Evolutionary conservation across 1,140 invertebrate genomes (phyloP).

Genomic region (Armadillidium nasatum): DNA sequence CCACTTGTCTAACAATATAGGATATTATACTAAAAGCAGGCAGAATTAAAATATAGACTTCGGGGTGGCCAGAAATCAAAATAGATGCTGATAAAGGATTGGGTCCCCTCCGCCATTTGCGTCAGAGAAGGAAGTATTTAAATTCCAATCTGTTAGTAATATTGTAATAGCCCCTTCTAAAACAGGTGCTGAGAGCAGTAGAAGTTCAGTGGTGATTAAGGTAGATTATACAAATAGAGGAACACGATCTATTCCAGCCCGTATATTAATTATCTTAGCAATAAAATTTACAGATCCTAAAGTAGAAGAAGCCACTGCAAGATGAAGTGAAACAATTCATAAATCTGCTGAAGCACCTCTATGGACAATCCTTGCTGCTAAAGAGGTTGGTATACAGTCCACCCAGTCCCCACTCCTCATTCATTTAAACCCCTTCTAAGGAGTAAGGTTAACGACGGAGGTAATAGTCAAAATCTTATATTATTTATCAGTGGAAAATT

Average conservation of each 20-base stretch:
- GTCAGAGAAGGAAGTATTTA: conserved; percentile 55
- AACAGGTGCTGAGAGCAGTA: too few relatives aligned
- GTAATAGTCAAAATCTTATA: conserved; percentile 69
- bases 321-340: conserved; percentile 48
- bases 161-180: too few relatives aligned
- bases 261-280: conserved; percentile 51
- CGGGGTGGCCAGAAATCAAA: conserved; percentile 72
- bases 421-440: conserved; percentile 57
- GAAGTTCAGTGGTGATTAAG: too few relatives aligned
- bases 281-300: conserved; percentile 50
- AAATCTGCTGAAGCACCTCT: conserved; percentile 46
- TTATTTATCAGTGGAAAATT: conserved; percentile 71
- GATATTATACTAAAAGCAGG: conserved; percentile 62
- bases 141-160: conserved; percentile 57
- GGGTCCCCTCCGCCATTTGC: conserved; percentile 53
- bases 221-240: too few relatives aligned
- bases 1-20: conserved; percentile 59
- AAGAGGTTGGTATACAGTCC: conserved; percentile 52
- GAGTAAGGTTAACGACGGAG: conserved; percentile 59
- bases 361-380: conserved; percentile 45
- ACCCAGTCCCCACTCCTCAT: conserved; percentile 58
- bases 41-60: conserved; percentile 68
- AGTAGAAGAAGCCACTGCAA: conserved; percentile 49
- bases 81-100: conserved; percentile 66
- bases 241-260: conserved; percentile 20